Conservation (phyloP, 2,888 invertebrate species). For the Drosophila tripunctata region DNA sequence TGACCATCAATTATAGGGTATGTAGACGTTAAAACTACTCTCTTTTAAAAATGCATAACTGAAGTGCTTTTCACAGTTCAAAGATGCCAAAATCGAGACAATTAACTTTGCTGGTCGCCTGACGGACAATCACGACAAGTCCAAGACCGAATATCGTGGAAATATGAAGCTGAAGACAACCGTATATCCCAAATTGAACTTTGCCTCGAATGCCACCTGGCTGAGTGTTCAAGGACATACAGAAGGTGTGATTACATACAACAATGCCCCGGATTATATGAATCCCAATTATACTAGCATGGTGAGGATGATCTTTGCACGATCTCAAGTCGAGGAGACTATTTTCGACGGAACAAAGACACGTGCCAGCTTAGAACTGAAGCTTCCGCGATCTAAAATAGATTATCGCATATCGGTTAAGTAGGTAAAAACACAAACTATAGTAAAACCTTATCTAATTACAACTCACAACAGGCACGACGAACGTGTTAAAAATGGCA, state of each 20-base stretch:
- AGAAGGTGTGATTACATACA: constrained; percentile 89
- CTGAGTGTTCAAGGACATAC: constrained; percentile 89
- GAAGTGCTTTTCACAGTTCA: constrained; percentile 69
- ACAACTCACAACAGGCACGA: constrained; percentile 75
- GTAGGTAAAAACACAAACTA: constrained; percentile 53
- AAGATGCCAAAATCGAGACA: constrained; percentile 82
- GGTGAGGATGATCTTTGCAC: constrained; percentile 86
- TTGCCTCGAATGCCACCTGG: constrained; percentile 87
- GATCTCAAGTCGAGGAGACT: constrained; percentile 87
- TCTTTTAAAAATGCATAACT: neutral
- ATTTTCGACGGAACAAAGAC: constrained; percentile 85
- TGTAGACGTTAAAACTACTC: constrained; percentile 33
- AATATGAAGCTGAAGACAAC: constrained; percentile 89
- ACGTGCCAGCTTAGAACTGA: constrained; percentile 87
- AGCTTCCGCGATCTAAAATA: constrained; percentile 88
- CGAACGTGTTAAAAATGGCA: constrained; percentile 84
- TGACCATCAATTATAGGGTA: constrained; percentile 86
- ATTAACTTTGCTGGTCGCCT: constrained; percentile 85
- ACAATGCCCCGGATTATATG: constrained; percentile 87
- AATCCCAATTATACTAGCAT: constrained; percentile 87
- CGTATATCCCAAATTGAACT: constrained; percentile 90
- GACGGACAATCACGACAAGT: constrained; percentile 84
- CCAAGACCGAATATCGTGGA: constrained; percentile 85
- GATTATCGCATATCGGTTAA: constrained; percentile 87
- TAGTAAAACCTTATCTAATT: neutral